Base-by-base conservation (phyloP, 2,888 invertebrate genomes). In the Cactoblastis cactorum region DNA sequence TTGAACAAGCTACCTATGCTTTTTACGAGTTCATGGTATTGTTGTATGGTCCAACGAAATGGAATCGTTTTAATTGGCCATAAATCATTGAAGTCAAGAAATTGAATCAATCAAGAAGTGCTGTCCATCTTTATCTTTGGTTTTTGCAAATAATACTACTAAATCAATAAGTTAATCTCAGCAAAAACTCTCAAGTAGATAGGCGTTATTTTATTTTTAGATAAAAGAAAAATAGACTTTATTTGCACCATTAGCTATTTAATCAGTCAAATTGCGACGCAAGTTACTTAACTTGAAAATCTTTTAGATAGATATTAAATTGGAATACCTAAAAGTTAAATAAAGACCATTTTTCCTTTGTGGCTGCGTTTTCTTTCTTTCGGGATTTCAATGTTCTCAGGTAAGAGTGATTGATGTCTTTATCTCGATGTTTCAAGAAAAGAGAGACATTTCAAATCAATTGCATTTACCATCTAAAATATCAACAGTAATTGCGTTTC, bases 361-460 rank as follows among this genome's bases (percentile, higher is more conserved):
- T 68, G 69, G 66, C 61, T 64, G 59, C 67, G 67, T 68, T 68
- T 65, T 70, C 74, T 68, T 65, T 70, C 74, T 67, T 69, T 62
- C 45, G 76, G 66, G 77, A 77, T 68, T 74, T 69, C 69, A 74
- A 76, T 74, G 73, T 72, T 74, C 62, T 67, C 71, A 76, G 74
- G 74, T 74, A 73, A 67, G 65, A 74, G 70, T 79, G 80, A 80
- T 80, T 79, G 78, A 80, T 79, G 75, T 69, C 69, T 76, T 73
- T 69, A 72, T 72, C 67, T 71, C 67, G 70, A 71, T 69, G 70
- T 70, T 76, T 71, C 69, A 67, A 73, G 73, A 73, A 67, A 66
- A 63, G 65, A 61, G 63, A 65, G 70, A 71, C 70, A 67, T 72
- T 78, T 69, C 61, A 64, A 74, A 71, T 71, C 69, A 66, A 58